Conservation (phyloP, 2,113 vertebrate species). For the Microcebus tavaratra region DNA sequence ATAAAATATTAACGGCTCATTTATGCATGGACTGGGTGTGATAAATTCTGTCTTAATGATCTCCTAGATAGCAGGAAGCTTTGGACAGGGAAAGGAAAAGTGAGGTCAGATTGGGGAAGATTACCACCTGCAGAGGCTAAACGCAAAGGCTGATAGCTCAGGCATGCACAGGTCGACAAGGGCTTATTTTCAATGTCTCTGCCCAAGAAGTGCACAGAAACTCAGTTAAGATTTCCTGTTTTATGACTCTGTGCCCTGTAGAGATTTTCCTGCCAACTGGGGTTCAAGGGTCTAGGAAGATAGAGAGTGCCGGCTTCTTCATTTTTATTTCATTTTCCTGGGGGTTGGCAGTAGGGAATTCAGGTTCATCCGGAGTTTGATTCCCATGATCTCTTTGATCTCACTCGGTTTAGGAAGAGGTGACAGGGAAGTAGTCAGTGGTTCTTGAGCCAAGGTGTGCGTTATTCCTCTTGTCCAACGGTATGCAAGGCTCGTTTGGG, state of each 20-base stretch:
- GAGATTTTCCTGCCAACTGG: rapidly evolving
- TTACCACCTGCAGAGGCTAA: constrained; percentile 61
- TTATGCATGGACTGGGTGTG: not conserved
- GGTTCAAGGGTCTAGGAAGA: constrained; percentile 7
- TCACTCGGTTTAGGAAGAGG: not conserved
- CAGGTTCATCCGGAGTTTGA: not conserved
- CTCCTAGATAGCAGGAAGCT: constrained; percentile 52
- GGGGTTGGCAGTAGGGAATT: not conserved
- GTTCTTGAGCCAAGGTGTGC: not conserved
- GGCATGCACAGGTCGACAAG: constrained; percentile 23
- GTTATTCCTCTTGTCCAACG: not conserved
- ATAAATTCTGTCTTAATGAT: constrained; percentile 37
- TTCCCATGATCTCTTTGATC: not conserved
- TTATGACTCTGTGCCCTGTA: not conserved
- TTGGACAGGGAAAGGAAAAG: constrained; percentile 57
- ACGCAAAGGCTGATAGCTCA: not conserved
- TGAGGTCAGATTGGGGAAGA: constrained; percentile 62
- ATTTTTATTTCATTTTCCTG: not conserved
- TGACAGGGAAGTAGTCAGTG: not conserved
- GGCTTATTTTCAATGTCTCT: constrained; percentile 52
- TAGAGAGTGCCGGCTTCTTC: not conserved
- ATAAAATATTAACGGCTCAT: not conserved
- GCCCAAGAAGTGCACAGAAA: not conserved
- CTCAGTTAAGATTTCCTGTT: not conserved
- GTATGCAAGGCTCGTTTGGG: rapidly evolving